These are phyloP conservation scores for Cisticola juncidis DNA, from an alignment of 2,113 vertebrate species.

Conservation along the genomic window DNA sequence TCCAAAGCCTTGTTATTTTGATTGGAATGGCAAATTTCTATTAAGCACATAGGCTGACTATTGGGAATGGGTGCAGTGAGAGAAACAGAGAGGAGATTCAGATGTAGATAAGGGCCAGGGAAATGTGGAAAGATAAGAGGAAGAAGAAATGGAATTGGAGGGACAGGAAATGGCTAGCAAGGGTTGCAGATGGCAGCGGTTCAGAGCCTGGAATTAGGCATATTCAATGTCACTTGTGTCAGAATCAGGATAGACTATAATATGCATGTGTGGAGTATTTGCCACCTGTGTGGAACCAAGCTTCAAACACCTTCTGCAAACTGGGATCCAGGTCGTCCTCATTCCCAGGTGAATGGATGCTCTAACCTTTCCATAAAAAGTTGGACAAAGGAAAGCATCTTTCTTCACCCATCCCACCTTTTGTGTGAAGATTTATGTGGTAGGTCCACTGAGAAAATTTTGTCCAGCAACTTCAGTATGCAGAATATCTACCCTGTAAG, in stretches of 20 bases:
- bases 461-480: neutral
- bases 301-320: neutral
- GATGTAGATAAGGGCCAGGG: neutral
- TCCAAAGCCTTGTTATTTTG: constrained; percentile 46
- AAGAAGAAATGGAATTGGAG: neutral
- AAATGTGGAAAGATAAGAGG: neutral
- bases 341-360: neutral
- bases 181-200: neutral
- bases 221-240: neutral
- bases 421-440: neutral
- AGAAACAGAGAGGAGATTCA: neutral
- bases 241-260: neutral
- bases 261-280: neutral
- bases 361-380: neutral
- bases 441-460: neutral
- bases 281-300: neutral
- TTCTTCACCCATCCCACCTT: neutral
- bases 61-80: neutral
- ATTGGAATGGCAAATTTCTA: constrained; percentile 28
- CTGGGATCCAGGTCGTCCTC: neutral
- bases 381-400: neutral
- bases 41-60: constrained; percentile 13
- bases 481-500: neutral
- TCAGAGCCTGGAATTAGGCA: neutral
- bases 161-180: neutral